phyloP scores from a whole-genome alignment of 2,888 invertebrate genomes.

The Xanthia togata region DNA sequence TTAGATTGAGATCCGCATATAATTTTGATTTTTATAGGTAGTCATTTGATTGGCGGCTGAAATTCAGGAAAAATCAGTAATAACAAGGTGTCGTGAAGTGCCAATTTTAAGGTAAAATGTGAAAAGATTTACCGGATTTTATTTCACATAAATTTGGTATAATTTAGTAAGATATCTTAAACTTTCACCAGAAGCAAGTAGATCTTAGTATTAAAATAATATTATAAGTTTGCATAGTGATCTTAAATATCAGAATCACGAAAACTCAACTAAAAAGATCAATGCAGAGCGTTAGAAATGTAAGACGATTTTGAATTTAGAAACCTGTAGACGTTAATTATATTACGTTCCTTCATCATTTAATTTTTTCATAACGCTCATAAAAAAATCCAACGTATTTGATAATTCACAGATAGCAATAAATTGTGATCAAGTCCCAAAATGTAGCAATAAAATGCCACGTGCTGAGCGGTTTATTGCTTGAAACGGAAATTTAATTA shows the following conservation, averaged over 20 bases:
- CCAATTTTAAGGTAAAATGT: neutral
- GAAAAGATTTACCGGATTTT: neutral
- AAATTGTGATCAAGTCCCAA: slow-evolving; percentile 79
- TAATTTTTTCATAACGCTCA: slow-evolving; percentile 58
- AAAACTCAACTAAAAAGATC: neutral
- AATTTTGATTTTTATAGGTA: slow-evolving; percentile 45
- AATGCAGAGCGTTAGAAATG: slow-evolving; percentile 1
- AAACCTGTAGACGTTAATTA: slow-evolving; percentile 35
- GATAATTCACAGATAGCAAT: slow-evolving; percentile 75
- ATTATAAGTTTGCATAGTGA: neutral
- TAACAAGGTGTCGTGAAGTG: slow-evolving; percentile 3
- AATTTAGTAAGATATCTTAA: too few species aligned
- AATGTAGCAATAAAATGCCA: slow-evolving; percentile 80
- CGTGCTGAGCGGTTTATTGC: slow-evolving; percentile 80
- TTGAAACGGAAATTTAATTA: slow-evolving; percentile 80
- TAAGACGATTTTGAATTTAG: slow-evolving; percentile 8
- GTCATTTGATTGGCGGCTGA: slow-evolving; percentile 39
- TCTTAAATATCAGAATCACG: neutral
- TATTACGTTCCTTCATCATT: slow-evolving; percentile 51
- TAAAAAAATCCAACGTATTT: slow-evolving; percentile 64
- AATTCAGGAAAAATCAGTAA: slow-evolving; percentile 27
- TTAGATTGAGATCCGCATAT: slow-evolving; percentile 22
- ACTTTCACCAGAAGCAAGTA: neutral
- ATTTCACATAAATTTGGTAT: too few species aligned
- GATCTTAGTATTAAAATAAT: neutral